A percentile compares a stretch with the other conserved stretches of the same genome.
These are phyloP conservation scores for Meloidogyne hapla DNA, from an alignment of 1,140 invertebrate genomes.

Conservation along the genomic window DNA sequence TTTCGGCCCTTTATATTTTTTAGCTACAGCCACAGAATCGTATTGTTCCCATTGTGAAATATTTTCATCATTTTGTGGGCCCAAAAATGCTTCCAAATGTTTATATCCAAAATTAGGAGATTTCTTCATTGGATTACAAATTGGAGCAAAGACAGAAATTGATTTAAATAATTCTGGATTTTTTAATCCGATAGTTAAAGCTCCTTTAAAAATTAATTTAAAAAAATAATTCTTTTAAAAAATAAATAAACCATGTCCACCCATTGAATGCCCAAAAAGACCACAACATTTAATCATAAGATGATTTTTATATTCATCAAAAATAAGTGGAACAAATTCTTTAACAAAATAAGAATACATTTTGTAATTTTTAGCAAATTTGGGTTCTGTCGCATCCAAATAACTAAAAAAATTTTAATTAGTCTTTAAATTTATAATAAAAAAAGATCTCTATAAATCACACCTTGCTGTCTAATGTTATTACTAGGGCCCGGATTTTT, in stretches of 20 bases:
- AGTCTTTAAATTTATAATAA: too few relatives aligned
- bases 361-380: constrained; percentile 88
- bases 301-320: constrained; percentile 73
- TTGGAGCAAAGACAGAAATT: constrained; percentile 94
- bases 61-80: constrained; percentile 65
- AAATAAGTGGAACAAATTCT: constrained; percentile 80
- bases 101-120: constrained; percentile 75
- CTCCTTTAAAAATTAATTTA: constrained; percentile 73
- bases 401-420: constrained; percentile 73
- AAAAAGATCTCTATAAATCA: too few relatives aligned
- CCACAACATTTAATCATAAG: constrained; percentile 65
- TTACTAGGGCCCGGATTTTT: too few relatives aligned
- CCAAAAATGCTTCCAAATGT: constrained; percentile 75
- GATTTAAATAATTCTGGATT: constrained; percentile 85
- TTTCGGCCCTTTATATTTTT: constrained; percentile 79
- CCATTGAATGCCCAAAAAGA: constrained; percentile 65
- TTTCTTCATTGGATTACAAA: constrained; percentile 81
- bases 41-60: constrained; percentile 75
- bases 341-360: constrained; percentile 95
- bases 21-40: constrained; percentile 82
- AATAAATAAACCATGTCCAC: constrained; percentile 50
- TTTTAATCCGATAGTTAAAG: constrained; percentile 83
- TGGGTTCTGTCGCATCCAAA: constrained; percentile 82
- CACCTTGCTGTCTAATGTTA: too few relatives aligned
- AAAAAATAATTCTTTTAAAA: constrained; percentile 10